Conservation (phyloP, 2,797 vertebrate species). For the Protosalanx chinensis region DNA sequence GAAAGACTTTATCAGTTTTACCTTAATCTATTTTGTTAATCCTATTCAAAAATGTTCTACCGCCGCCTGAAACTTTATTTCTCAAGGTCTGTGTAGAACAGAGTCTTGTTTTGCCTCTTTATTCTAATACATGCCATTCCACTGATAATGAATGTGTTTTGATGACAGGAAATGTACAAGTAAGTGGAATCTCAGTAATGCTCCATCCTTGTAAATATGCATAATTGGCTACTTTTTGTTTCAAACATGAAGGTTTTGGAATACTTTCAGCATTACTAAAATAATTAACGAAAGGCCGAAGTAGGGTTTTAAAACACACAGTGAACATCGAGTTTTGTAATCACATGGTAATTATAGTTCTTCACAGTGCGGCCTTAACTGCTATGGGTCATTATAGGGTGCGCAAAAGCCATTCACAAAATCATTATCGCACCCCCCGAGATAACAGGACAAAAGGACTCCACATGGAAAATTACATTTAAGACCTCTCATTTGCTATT, state of each 20-base stretch:
- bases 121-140: slow-evolving; percentile 49
- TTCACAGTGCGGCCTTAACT: slow-evolving; percentile 75
- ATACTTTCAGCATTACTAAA: slow-evolving; percentile 65
- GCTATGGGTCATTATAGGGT: slow-evolving; percentile 74
- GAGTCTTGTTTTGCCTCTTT: slow-evolving; percentile 12
- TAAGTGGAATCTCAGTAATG: slow-evolving; percentile 62
- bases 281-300: slow-evolving; percentile 66
- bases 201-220: slow-evolving; percentile 56
- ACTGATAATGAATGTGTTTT: slow-evolving; percentile 62
- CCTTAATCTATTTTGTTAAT: slow-evolving; percentile 26
- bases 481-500: slow-evolving; percentile 79
- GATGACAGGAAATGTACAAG: slow-evolving; percentile 41
- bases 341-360: slow-evolving; percentile 78
- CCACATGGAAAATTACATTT: slow-evolving; percentile 82
- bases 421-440: slow-evolving; percentile 79
- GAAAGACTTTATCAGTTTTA: slow-evolving; percentile 29
- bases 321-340: slow-evolving; percentile 74
- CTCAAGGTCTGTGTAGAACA: slow-evolving; percentile 53
- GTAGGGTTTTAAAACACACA: slow-evolving; percentile 65
- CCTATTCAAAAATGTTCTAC: slow-evolving; percentile 12
- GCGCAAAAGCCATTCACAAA: slow-evolving; percentile 78
- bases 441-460: slow-evolving; percentile 80
- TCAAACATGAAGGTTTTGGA: slow-evolving; percentile 49
- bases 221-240: slow-evolving; percentile 52
- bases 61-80: slow-evolving; percentile 30